These are phyloP conservation scores for Callithrix jacchus DNA, from an alignment of 2,113 vertebrate species.

Conservation along the genomic window DNA sequence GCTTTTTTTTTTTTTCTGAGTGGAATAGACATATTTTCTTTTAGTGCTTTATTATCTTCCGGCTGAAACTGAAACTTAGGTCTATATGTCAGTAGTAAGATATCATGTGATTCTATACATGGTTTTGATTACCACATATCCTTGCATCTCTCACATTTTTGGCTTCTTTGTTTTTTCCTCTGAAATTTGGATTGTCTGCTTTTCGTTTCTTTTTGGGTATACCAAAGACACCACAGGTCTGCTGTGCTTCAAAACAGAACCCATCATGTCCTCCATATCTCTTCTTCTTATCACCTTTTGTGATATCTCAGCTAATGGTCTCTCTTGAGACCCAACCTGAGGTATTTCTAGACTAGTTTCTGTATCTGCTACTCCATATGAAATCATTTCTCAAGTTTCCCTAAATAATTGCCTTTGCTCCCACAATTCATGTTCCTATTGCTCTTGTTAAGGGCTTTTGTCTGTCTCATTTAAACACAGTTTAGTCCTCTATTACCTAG, in stretches of 20 bases:
- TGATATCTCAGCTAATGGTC: not conserved
- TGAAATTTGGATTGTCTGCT: not conserved
- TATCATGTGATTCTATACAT: fast-evolving
- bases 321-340: not conserved
- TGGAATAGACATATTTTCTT: not conserved
- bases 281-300: not conserved
- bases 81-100: not conserved
- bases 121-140: not conserved
- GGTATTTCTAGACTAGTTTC: no score
- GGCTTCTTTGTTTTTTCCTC: not conserved
- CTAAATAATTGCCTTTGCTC: not conserved
- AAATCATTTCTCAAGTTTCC: not conserved
- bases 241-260: not conserved
- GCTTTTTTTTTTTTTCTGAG: not conserved
- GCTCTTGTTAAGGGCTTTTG: not conserved
- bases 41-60: not conserved
- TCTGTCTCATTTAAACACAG: not conserved
- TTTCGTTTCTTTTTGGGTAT: not conserved
- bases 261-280: not conserved
- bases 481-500: not conserved
- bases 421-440: not conserved
- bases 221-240: no score
- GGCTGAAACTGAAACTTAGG: not conserved
- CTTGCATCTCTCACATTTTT: not conserved
- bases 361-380: not conserved